Percentiles rank a stretch among this genome's conserved stretches.
Evolutionary conservation across 2,113 vertebrate species (phyloP).

Genomic region (Sardina pilchardus): DNA sequence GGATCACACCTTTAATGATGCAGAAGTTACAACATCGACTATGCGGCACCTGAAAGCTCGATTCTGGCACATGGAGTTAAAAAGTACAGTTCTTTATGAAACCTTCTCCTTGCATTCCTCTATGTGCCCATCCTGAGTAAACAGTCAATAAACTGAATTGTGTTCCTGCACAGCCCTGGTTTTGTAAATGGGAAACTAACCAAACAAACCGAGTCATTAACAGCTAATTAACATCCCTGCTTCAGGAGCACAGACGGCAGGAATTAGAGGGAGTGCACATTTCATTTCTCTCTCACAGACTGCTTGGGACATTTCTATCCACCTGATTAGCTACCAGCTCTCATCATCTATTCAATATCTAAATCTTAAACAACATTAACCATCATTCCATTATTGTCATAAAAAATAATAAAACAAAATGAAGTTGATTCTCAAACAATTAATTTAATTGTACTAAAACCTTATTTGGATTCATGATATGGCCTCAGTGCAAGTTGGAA

Average conservation of each 20-base stretch:
- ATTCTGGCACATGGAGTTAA: neutral
- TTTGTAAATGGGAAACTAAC: no score
- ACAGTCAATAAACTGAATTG: no score
- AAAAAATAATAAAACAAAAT: neutral
- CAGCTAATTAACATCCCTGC: no score
- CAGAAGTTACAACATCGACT: no score
- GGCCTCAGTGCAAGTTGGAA: neutral
- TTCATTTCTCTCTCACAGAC: neutral
- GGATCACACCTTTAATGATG: no score
- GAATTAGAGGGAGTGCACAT: neutral
- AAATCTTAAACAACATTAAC: neutral
- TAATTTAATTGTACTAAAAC: neutral
- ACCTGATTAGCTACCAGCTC: neutral
- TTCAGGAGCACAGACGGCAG: no score
- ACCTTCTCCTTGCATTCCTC: no score
- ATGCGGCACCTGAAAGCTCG: no score
- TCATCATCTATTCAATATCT: neutral
- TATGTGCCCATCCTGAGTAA: no score
- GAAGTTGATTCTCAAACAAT: neutral
- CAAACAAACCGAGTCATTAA: no score
- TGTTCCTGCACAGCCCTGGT: no score
- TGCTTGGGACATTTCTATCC: neutral
- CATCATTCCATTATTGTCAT: neutral
- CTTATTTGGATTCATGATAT: neutral
- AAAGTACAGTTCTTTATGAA: neutral